phyloP scores from a whole-genome alignment of 2,113 vertebrate genomes.

The Stictonetta naevosa region DNA sequence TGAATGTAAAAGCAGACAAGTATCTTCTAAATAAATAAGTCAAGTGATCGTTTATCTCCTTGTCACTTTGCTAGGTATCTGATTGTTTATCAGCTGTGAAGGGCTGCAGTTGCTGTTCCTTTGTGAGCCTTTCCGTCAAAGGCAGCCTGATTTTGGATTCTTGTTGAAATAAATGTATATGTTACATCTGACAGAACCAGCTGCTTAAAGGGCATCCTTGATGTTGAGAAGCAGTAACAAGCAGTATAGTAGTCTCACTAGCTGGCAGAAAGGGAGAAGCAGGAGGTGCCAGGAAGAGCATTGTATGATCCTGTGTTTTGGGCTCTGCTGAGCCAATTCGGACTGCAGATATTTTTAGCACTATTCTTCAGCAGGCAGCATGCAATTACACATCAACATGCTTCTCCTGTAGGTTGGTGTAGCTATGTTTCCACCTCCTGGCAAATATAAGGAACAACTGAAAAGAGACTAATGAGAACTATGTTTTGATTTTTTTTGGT shows the following conservation, averaged over 20 bases:
- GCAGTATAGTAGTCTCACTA: background rate
- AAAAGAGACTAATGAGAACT: background rate
- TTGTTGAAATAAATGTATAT: background rate
- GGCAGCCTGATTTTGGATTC: background rate
- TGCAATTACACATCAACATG: background rate
- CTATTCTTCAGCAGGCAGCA: background rate
- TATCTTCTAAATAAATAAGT: background rate
- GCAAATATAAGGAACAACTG: constrained; percentile 15
- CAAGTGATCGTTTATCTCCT: background rate
- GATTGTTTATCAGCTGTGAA: background rate
- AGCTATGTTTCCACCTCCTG: constrained; percentile 65
- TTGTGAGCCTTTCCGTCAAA: background rate
- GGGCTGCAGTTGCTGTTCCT: background rate
- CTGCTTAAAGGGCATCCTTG: background rate
- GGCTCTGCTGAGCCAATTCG: background rate
- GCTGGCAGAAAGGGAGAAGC: background rate
- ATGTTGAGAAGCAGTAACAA: background rate
- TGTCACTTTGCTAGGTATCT: background rate
- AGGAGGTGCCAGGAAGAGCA: background rate
- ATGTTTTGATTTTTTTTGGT: background rate
- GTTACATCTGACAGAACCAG: background rate
- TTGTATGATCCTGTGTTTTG: background rate
- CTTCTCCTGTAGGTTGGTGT: background rate
- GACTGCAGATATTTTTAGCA: constrained; percentile 33
- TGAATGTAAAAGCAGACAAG: background rate